Evolutionary conservation across 2,888 invertebrate genomes (phyloP).

Genomic region (Chrysopilus asiliformis): DNA sequence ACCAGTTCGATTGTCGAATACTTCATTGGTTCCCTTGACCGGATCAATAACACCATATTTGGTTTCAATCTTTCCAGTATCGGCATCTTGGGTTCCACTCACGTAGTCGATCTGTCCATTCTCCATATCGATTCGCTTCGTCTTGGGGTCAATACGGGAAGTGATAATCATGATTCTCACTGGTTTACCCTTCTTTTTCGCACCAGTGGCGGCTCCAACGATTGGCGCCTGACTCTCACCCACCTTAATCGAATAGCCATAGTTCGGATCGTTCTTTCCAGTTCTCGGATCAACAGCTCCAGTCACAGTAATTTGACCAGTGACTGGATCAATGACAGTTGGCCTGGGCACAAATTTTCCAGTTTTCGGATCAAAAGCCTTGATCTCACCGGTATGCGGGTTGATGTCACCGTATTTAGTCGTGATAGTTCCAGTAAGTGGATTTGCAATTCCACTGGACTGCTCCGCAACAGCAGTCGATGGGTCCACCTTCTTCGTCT

Average conservation of each 20-base stretch:
- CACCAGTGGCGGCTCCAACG: conserved; percentile 50
- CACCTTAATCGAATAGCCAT: conserved; percentile 54
- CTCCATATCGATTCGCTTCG: conserved; percentile 48
- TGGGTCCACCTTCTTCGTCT: conserved; percentile 57
- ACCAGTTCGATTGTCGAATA: conserved; percentile 47
- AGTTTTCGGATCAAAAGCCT: conserved; percentile 50
- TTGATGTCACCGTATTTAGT: conserved; percentile 66
- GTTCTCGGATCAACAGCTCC: conserved; percentile 45
- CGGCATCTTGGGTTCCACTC: conserved; percentile 42
- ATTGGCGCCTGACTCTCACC: conserved; percentile 54
- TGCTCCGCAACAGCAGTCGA: conserved; percentile 60
- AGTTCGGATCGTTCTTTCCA: conserved; percentile 47
- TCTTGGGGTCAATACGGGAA: conserved; percentile 51
- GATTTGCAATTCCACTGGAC: conserved; percentile 54
- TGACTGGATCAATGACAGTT: conserved; percentile 51
- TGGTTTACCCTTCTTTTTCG: conserved; percentile 51
- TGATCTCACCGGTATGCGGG: conserved; percentile 59
- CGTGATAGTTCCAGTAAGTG: conserved; percentile 57
- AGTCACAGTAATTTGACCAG: conserved; percentile 49
- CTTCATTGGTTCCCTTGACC: conserved; percentile 49
- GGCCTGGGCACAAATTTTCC: conserved; percentile 44
- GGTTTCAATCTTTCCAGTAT: conserved; percentile 53
- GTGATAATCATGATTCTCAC: conserved; percentile 42
- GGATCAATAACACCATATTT: conserved; percentile 61
- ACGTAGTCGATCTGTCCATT: conserved; percentile 50